Evolutionary conservation across 2,797 vertebrate species (phyloP), one percentile per base, ranked within the genome.

Genomic region (Eurystomus glaucurus): DNA sequence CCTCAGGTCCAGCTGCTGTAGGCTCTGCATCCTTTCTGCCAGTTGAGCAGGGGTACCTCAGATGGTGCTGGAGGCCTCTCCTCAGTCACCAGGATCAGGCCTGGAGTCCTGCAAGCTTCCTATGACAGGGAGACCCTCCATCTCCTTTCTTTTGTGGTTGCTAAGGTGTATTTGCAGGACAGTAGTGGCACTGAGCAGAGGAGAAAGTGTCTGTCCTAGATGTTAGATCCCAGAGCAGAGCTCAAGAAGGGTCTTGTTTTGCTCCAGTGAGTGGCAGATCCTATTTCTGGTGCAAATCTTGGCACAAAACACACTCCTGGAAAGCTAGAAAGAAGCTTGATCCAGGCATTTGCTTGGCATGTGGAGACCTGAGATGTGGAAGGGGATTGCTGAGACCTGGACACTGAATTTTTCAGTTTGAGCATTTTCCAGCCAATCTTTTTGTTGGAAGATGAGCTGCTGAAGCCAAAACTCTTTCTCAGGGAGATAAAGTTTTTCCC

Each of bases 21-120:
- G 58, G 11, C 10, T 68, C 46, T 84, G 68, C 21, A 7, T 31
- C 43, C 28, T 20, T 2, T 3, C 55, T 22, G 29, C 46, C 41
- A 33, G 14, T 0, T 0, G 2, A 39, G 31, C 75, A 45, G 18
- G 5, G 6, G 2, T 10, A 5, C 13, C 33, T 48, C 29, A 29
- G 29, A 14, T 0, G 3, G 33, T 52, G 39, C 57, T 79, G 62
- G 55, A 65, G 29, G 41, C 9, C 29, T 65, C 45, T 55, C n/a
- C 65, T 72, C 39, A 41, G 46, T 15, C 25, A 13, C 19, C 5
- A 3, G 39, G 29, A 39, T 68, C 35, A 21, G 60, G 20, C 11
- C 28, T 16, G 48, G 48, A 71, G 15, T n/a, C n/a, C 22, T 26
- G 14, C 9, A 9, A 7, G 7, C 29, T 50, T 54, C 33, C 3